phyloP scores from a whole-genome alignment of 2,113 vertebrate species.

The Labrus mixtus region DNA sequence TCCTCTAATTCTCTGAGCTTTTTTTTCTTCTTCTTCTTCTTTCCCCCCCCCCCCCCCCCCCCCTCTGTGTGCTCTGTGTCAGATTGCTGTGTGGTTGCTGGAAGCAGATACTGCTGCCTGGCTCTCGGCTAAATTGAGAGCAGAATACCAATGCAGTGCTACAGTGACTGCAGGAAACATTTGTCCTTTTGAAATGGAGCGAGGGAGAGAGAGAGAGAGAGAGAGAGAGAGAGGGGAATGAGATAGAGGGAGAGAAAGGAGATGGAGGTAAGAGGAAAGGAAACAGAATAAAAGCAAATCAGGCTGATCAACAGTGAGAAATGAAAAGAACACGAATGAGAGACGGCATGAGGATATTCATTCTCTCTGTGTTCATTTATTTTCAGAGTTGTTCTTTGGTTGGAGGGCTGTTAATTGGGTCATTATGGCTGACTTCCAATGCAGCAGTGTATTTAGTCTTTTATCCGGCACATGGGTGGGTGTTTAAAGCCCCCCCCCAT shows the following conservation, averaged over 20 bases:
- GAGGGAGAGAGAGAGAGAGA: conserved; percentile 31
- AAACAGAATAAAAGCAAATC: conserved; percentile 15
- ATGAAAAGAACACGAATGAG: neutral
- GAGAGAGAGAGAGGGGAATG: conserved; percentile 33
- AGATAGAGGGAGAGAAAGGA: conserved; percentile 26
- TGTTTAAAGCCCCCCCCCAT: conserved; percentile 48
- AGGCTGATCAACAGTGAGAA: neutral
- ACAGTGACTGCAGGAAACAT: conserved; percentile 77
- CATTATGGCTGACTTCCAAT: conserved; percentile 55
- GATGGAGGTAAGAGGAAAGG: conserved; percentile 24
- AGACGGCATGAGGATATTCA: conserved; percentile 30
- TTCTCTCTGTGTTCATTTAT: conserved; percentile 65
- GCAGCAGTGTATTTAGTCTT: conserved; percentile 52
- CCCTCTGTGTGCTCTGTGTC: conserved; percentile 45
- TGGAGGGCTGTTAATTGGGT: conserved; percentile 66
- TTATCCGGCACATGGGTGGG: conserved; percentile 41
- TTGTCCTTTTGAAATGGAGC: conserved; percentile 79
- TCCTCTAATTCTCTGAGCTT: conserved; percentile 50
- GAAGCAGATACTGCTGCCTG: conserved; percentile 63
- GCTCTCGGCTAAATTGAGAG: conserved; percentile 74
- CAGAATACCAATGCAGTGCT: conserved; percentile 78
- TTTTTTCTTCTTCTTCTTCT: neutral
- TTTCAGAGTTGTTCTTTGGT: conserved; percentile 61
- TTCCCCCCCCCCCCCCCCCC: neutral
- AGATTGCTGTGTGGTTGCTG: conserved; percentile 67